These are phyloP conservation scores for Alexandromys oeconomus DNA, from an alignment of 2,797 vertebrate genomes.

Conservation along the genomic window DNA sequence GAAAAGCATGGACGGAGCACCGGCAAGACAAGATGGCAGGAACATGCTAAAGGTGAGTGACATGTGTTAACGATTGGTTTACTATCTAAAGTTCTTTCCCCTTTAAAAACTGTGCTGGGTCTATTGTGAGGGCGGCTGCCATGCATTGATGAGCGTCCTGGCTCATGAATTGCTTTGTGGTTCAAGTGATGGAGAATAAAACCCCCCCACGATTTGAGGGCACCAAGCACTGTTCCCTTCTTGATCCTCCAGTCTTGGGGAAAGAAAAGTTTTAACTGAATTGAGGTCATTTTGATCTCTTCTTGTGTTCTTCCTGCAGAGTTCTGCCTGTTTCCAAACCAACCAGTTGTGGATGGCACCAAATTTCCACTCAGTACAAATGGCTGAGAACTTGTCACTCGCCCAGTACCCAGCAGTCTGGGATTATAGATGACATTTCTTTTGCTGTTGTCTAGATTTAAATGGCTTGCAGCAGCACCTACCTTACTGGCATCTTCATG, in stretches of 20 bases:
- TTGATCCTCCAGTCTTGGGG: background rate
- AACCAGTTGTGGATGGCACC: background rate
- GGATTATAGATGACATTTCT: background rate
- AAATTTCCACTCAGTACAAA: background rate
- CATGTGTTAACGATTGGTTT: background rate
- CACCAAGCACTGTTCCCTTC: background rate
- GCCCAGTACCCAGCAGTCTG: background rate
- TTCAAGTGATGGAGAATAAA: background rate
- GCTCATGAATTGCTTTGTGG: background rate
- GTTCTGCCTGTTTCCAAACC: background rate
- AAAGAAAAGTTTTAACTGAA: background rate
- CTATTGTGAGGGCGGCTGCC: background rate
- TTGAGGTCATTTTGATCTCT: background rate
- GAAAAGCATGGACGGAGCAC: too few species aligned
- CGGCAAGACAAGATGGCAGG: accelerated
- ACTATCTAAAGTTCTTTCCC: background rate
- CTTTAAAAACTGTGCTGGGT: background rate
- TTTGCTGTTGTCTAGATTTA: background rate
- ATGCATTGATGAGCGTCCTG: too few species aligned
- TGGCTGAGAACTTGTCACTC: background rate
- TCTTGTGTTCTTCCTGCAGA: background rate
- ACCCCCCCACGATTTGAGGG: background rate
- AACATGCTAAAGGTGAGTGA: background rate
- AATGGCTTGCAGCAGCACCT: background rate
- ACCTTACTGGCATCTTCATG: background rate